Base-by-base conservation (phyloP, 2,797 vertebrate genomes). In the Rhodeus uyekii region DNA sequence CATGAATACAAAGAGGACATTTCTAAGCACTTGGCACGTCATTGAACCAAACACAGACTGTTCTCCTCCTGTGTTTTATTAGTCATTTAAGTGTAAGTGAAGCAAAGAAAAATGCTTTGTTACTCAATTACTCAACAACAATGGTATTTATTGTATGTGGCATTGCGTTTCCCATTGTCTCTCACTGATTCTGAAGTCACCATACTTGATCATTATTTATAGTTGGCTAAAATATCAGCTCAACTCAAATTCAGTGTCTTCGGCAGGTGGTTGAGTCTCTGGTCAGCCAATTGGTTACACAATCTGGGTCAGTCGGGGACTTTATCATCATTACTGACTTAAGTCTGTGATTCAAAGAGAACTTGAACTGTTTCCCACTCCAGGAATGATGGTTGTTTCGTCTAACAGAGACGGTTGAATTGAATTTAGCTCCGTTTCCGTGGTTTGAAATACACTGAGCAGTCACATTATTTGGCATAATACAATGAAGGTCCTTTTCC, bases 271-370 rank as follows among this genome's bases (percentile, higher is more conserved):
- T 82, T 81, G 80, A 67, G 76, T 58, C 73, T 85, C 46, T 46
- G 75, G 61, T 42, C 76, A 65, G 74, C 65, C 80, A 67, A 65
- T 36, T 18, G 46, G 80, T 91, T 92, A 81, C 88, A 88, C 91
- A 89, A 93, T 88, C 64, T 87, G 19, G 78, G 84, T 90, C 83
- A 87, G 55, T 29, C 46, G 22, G 18, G 80, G 55, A 29, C 65
- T 36, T 83, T 34, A 73, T 53, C 14, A 16, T 58, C n/a, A 13
- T 61, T 36, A 58, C 60, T 68, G 50, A 67, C 36, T 55, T 44
- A 38, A 68, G 36, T 75, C 27, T 60, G 34, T 42, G 16, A 58
- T 58, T 75, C 36, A 42, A 58, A 69, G 48, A 44, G 64, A 8
- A 55, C 60, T 24, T 42, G 36, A 13, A 55, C 18, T 36, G 10